These are phyloP conservation scores for Ophonus ardosiacus DNA, from an alignment of 2,888 invertebrate genomes.

Conservation along the genomic window DNA sequence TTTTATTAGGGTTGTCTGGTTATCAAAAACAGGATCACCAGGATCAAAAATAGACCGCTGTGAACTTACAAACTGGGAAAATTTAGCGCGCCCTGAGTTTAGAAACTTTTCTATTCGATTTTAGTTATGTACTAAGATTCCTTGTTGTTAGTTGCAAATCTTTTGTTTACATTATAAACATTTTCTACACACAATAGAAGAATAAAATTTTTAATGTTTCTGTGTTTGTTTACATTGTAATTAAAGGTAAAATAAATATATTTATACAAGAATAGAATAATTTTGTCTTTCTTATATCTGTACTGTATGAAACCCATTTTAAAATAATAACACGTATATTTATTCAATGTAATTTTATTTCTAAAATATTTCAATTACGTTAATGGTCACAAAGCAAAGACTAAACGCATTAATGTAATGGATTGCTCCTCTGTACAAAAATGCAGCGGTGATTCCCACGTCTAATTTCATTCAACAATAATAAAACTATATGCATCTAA, in stretches of 20 bases:
- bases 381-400: slow-evolving; percentile 69
- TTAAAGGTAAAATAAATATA: slow-evolving; percentile 16
- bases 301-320: background rate
- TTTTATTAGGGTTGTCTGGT: slow-evolving; percentile 85
- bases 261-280: background rate
- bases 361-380: slow-evolving; percentile 70
- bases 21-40: slow-evolving; percentile 89
- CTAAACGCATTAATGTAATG: slow-evolving; percentile 59
- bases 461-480: slow-evolving; percentile 58
- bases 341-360: slow-evolving; percentile 70
- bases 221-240: slow-evolving; percentile 10
- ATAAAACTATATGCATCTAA: slow-evolving; percentile 54
- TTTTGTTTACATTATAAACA: too few species aligned
- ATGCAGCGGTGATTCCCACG: slow-evolving; percentile 52
- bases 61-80: slow-evolving; percentile 89
- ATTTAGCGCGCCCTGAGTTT: slow-evolving; percentile 82
- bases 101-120: slow-evolving; percentile 77
- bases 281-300: background rate
- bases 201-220: background rate
- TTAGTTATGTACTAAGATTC: background rate
- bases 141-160: background rate
- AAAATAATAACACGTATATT: slow-evolving; percentile 62
- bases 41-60: slow-evolving; percentile 90
- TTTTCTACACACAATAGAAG: background rate
- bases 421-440: slow-evolving; percentile 60